phyloP scores from a whole-genome alignment of 1,140 invertebrate genomes.

The Condylostylus longicornis region DNA sequence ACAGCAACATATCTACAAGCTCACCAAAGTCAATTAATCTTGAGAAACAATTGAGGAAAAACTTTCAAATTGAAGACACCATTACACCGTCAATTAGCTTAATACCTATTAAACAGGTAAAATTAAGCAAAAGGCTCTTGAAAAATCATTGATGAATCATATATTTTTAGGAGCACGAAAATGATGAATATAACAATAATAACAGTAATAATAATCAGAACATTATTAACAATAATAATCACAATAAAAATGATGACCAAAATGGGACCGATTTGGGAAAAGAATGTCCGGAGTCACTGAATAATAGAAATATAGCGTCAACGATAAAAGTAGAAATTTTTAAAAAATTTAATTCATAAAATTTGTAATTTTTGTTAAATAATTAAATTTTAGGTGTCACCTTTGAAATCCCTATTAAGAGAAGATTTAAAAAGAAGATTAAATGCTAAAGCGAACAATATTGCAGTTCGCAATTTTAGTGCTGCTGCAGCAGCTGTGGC shows the following conservation, averaged over 20 bases:
- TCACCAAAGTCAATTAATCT: too few species aligned
- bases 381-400: slow-evolving; percentile 48
- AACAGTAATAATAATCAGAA: too few species aligned
- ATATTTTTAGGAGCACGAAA: slow-evolving; percentile 12
- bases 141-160: background rate
- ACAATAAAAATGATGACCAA: slow-evolving; percentile 5
- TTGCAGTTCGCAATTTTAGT: slow-evolving; percentile 33
- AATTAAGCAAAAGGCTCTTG: background rate
- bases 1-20: slow-evolving; percentile 53
- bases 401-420: slow-evolving; percentile 62
- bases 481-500: slow-evolving; percentile 17
- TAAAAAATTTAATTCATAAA: too few species aligned
- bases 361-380: too few species aligned
- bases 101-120: slow-evolving; percentile 71
- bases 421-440: slow-evolving; percentile 65
- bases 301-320: too few species aligned
- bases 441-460: slow-evolving; percentile 41
- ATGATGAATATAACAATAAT: slow-evolving; percentile 20
- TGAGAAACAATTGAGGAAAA: too few species aligned
- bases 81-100: slow-evolving; percentile 70
- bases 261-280: too few species aligned
- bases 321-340: too few species aligned
- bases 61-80: slow-evolving; percentile 36
- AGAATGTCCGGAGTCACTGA: too few species aligned
- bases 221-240: too few species aligned